Evolutionary conservation across 2,113 vertebrate genomes (phyloP), one percentile per base, ranked within the genome.

Genomic region (Trichomycterus rosablanca): DNA sequence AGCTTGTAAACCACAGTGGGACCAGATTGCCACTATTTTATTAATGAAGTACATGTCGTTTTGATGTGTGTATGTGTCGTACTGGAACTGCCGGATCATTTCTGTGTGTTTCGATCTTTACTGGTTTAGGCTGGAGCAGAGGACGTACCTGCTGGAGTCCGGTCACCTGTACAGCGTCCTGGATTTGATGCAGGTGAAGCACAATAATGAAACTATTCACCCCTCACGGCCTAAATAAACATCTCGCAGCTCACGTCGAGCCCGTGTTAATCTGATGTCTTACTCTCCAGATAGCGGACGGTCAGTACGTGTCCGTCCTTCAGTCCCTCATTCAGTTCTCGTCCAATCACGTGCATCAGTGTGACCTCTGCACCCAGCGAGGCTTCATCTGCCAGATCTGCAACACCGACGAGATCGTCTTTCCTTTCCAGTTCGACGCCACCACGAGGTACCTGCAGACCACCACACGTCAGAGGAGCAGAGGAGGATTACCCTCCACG

Each of bases 351-450:
- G 87, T 98, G 66, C 90, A 90, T 76, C 83, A 77, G 72, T 98
- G 96, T 0, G 91, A 94, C 76, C 88, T 97, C 15, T 98, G 95
- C 78, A 93, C 91, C 4, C 95, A 97, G 78, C 85, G 91, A 0
- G 95, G 96, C 46, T 98, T 97, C 79, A 93, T 97, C 72, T 98
- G 96, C 78, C 93, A 95, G 84, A 89, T 95, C 63, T 98, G 96
- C 77, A 90, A 89, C 59, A 62, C 78, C 4, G 56, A 84, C 0
- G 78, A 89, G 76, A 96, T 94, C 78, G 91, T 98, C 76, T 98
- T 97, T 69, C 94, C 96, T 44, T 98, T 98, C 0, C 90, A 98
- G 84, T 92, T 97, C 2, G 91, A 94, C 63, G 89, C 75, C 58
- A 97, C 93, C 2, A 76, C 78, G 72, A 90, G 94, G 96, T 97